phyloP scores from a whole-genome alignment of 2,888 invertebrate genomes.

The Caenorhabditis sp. region DNA sequence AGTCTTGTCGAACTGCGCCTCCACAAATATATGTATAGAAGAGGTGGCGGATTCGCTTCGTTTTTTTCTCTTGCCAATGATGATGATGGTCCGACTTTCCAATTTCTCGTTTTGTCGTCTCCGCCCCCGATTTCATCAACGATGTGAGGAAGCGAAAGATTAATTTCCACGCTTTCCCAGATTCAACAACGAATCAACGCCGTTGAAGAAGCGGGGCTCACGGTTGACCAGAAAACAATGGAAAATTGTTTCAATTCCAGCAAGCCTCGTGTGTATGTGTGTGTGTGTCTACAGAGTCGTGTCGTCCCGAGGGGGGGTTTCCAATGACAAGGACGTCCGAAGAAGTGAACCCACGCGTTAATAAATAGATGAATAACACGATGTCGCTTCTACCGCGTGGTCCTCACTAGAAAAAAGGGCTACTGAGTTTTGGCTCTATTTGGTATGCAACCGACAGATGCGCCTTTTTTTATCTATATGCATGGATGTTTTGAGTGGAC shows the following conservation, averaged over 20 bases:
- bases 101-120: slow-evolving; percentile 22
- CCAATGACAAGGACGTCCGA: slow-evolving; percentile 43
- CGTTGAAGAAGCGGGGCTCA: slow-evolving; percentile 7
- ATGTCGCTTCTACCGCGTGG: slow-evolving; percentile 28
- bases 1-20: slow-evolving; percentile 35
- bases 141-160: slow-evolving; percentile 4
- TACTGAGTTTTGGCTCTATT: slow-evolving; percentile 56
- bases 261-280: no score
- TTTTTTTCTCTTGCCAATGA: slow-evolving; percentile 8
- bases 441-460: slow-evolving; percentile 60
- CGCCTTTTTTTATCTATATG: slow-evolving; percentile 54
- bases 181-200: not conserved
- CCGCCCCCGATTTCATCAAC: slow-evolving; percentile 39
- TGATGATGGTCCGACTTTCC: slow-evolving; percentile 47
- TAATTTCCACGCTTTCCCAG: not conserved
- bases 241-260: slow-evolving; percentile 19
- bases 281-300: not conserved
- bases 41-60: slow-evolving; percentile 32
- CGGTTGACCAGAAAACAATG: slow-evolving; percentile 20
- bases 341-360: slow-evolving; percentile 54
- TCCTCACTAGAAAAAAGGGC: slow-evolving; percentile 19
- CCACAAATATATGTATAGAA: slow-evolving; percentile 41
- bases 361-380: slow-evolving; percentile 62
- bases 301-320: slow-evolving; percentile 15
- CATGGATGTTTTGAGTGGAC: slow-evolving; percentile 50